These are phyloP conservation scores for Drosophila acutilabella DNA, from an alignment of 2,888 invertebrate species.

Conservation along the genomic window DNA sequence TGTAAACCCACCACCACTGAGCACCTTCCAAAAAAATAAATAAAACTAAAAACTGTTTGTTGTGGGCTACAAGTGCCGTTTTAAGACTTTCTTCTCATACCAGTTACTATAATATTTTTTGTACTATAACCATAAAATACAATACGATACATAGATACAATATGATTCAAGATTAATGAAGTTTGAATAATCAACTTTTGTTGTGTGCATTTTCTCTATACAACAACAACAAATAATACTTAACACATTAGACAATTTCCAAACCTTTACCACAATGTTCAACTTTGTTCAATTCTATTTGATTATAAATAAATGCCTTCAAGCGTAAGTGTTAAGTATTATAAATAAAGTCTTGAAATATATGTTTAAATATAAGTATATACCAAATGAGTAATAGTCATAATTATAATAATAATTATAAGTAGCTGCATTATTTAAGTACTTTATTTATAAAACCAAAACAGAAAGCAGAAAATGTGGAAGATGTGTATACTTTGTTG, in stretches of 20 bases:
- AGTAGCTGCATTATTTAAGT: slow-evolving; percentile 50
- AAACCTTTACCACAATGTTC: slow-evolving; percentile 29
- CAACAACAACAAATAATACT: slow-evolving; percentile 18
- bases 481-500: slow-evolving; percentile 64
- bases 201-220: slow-evolving; percentile 67
- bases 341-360: slow-evolving; percentile 60
- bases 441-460: slow-evolving; percentile 4
- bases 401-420: slow-evolving; percentile 28
- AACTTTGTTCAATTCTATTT: slow-evolving; percentile 40
- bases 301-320: slow-evolving; percentile 67
- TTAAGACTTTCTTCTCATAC: slow-evolving; percentile 45
- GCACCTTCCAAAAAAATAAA: slow-evolving; percentile 37
- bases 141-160: slow-evolving; percentile 15
- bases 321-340: slow-evolving; percentile 76
- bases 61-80: slow-evolving; percentile 50
- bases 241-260: slow-evolving; percentile 38
- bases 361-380: slow-evolving; percentile 55
- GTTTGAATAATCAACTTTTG: slow-evolving; percentile 37
- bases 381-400: slow-evolving; percentile 19
- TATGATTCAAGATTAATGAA: slow-evolving; percentile 2
- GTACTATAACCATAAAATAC: slow-evolving; percentile 24
- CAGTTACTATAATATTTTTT: slow-evolving; percentile 38
- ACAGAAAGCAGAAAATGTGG: not conserved
- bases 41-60: slow-evolving; percentile 25
- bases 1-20: slow-evolving; percentile 71